Base-by-base conservation (phyloP, 2,888 invertebrate species). In the Erpobdella octoculata region DNA sequence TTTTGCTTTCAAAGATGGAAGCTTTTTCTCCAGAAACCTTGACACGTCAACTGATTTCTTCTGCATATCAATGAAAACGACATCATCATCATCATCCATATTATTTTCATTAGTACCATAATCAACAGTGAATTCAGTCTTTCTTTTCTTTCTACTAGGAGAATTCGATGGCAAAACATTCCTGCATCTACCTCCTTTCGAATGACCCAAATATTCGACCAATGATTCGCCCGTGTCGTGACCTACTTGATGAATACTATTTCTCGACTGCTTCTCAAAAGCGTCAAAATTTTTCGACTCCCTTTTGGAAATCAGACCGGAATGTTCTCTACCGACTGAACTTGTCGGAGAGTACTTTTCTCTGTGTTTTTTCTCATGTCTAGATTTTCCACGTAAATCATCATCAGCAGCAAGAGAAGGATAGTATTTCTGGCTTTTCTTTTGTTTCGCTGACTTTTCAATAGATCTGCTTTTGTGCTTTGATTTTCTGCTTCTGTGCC, bases 11-110 rank as follows among this genome's bases (percentile, higher is more conserved):
- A 36, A n/a, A 46, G 67, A 41, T 41, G 67, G 67, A 18, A 67
- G 4, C 33, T 67, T 67, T 25, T 67, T 67, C 46, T 67, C 46
- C 46, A 67, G 31, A 33, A 67, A 67, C 67, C 67, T 67, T 18
- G 41, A 41, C 33, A 67, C 67, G 37, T 67, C 67, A 1, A 67
- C 69, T 4, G 35, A 3, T 35, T 69, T 69, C 36, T 69, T 69
- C 58, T 69, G 69, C 48, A 69, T 69, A 8, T 69, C 69, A 18
- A 69, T 58, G 36, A 69, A 69, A 41, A 69, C 58, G 2, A 69
- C 69, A 31, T 69, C 69, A 48, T 69, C 69, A 36, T 69, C 69
- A 12, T 69, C 69, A 28, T 69, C 69, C n/a, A n/a, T n/a, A 33
- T 58, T 36, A 12, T 65, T 37, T 25, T 69, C 58, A 69, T 69